A percentile compares a stretch with the other conserved stretches of the same genome.
These are phyloP conservation scores for Ciconia maguari DNA, from an alignment of 2,113 vertebrate species.

Conservation along the genomic window DNA sequence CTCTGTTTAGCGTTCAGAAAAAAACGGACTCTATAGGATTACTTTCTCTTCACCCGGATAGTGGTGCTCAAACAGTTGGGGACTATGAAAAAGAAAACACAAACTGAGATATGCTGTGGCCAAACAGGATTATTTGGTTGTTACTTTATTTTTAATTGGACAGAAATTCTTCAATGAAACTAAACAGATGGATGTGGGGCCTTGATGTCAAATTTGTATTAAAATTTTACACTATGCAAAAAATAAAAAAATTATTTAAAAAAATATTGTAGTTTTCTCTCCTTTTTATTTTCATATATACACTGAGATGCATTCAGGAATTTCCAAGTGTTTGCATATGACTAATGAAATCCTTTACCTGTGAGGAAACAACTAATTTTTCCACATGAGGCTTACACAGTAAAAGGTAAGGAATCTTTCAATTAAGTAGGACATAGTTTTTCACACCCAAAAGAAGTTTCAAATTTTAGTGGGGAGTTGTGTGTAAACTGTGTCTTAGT, in stretches of 20 bases:
- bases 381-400: conserved; percentile 52
- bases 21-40: conserved; percentile 18
- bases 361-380: conserved; percentile 58
- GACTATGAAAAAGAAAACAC: conserved; percentile 22
- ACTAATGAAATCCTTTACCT: conserved; percentile 62
- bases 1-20: conserved; percentile 54
- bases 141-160: conserved; percentile 37
- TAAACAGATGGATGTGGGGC: conserved; percentile 66
- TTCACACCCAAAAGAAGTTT: not conserved
- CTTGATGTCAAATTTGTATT: conserved; percentile 70
- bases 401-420: conserved; percentile 61
- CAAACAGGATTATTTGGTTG: conserved; percentile 56
- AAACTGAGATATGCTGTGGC: conserved; percentile 65
- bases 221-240: conserved; percentile 79
- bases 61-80: conserved; percentile 4
- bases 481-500: conserved; percentile 59
- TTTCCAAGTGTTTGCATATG: conserved; percentile 70
- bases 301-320: conserved; percentile 72
- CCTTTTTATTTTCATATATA: conserved; percentile 81
- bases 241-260: conserved; percentile 80
- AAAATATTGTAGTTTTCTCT: conserved; percentile 77
- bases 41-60: conserved; percentile 1
- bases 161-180: conserved; percentile 67
- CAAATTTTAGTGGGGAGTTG: conserved; percentile 49
- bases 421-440: not conserved